phyloP scores from a whole-genome alignment of 2,113 vertebrate species.

The Narcine bancroftii region DNA sequence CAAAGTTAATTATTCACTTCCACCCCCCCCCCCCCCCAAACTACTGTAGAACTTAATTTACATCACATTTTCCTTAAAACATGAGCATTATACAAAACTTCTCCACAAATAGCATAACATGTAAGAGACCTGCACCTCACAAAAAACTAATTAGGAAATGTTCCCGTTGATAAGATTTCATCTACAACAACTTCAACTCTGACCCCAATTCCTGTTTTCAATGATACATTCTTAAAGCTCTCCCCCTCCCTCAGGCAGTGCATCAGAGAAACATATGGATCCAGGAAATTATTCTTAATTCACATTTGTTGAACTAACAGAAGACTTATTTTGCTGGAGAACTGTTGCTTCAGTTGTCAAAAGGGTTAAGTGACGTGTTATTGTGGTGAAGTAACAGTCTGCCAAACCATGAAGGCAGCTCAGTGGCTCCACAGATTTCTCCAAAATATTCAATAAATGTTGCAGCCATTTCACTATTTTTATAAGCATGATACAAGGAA shows the following conservation, averaged over 20 bases:
- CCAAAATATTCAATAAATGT: slow-evolving; percentile 35
- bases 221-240: slow-evolving; percentile 11
- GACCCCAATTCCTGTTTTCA: neutral
- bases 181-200: slow-evolving; percentile 13
- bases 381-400: slow-evolving; percentile 36
- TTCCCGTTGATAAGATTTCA: neutral
- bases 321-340: slow-evolving; percentile 26
- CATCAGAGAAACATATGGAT: slow-evolving; percentile 10
- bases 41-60: neutral
- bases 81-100: neutral
- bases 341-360: slow-evolving; percentile 15
- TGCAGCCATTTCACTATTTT: slow-evolving; percentile 35
- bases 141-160: neutral
- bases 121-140: neutral
- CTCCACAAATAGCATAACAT: neutral
- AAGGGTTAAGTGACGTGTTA: slow-evolving; percentile 22
- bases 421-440: slow-evolving; percentile 36
- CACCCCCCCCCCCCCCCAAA: neutral
- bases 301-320: slow-evolving; percentile 29
- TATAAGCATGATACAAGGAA: slow-evolving; percentile 30
- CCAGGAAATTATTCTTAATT: slow-evolving; percentile 11
- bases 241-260: neutral
- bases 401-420: slow-evolving; percentile 36
- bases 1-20: neutral
- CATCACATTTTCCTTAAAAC: neutral